A percentile compares a stretch with the other conserved stretches of the same genome.
Evolutionary conservation across 2,888 invertebrate genomes (phyloP).

Genomic region (Apamea anceps): DNA sequence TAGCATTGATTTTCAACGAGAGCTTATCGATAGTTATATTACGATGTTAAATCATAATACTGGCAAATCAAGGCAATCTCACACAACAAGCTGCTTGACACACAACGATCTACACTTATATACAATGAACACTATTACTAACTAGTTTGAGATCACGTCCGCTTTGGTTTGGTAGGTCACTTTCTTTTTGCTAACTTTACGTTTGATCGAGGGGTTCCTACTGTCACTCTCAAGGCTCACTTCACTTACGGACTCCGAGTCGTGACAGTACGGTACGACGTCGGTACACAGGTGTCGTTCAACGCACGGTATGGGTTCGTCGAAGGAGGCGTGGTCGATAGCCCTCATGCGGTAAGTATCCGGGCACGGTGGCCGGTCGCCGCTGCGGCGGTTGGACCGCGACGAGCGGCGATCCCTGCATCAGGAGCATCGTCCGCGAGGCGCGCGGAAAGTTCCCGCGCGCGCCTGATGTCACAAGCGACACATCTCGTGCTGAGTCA

Average conservation of each 20-base stretch:
- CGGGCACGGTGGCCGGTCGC: conserved; percentile 72
- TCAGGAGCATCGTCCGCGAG: conserved; percentile 85
- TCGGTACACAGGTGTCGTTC: conserved; percentile 79
- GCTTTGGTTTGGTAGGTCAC: conserved; percentile 87
- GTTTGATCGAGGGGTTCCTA: conserved; percentile 81
- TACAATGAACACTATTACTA: conserved; percentile 55
- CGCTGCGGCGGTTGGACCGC: conserved; percentile 74
- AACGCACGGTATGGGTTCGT: conserved; percentile 82
- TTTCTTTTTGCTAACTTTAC: conserved; percentile 78
- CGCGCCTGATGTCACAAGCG: conserved; percentile 92
- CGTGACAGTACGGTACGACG: conserved; percentile 77
- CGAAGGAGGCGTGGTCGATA: conserved; percentile 79
- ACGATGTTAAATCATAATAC: not conserved
- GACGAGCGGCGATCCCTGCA: conserved; percentile 84
- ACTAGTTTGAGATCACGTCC: conserved; percentile 80
- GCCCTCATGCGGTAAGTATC: conserved; percentile 81
- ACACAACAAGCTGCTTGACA: conserved; percentile 33
- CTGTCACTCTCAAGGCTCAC: conserved; percentile 86
- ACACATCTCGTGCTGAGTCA: conserved; percentile 92
- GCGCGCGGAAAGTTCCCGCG: conserved; percentile 82
- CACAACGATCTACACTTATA: conserved; percentile 48
- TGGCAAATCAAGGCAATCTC: conserved; percentile 29
- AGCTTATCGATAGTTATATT: no score
- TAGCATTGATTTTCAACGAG: not conserved
- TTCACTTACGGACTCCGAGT: conserved; percentile 85